Evolutionary conservation across 1,140 invertebrate genomes (phyloP), one percentile per base, ranked within the genome.

Genomic region (Eumeta japonica): DNA sequence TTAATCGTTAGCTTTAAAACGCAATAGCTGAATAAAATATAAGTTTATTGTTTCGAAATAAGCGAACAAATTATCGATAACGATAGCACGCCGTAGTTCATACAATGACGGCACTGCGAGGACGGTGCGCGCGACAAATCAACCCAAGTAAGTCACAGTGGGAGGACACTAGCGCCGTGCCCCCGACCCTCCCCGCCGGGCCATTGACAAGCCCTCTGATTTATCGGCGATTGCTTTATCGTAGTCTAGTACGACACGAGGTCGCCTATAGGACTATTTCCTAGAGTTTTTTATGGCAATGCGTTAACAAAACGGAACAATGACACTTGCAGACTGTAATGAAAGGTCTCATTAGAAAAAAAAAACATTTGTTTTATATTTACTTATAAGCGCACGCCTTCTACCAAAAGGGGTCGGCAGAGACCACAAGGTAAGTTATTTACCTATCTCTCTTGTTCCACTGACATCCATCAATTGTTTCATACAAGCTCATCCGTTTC

Each of bases 121-220:
- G 62, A 58, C 51, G 57, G 55, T 59, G 64, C 55, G 60, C 59
- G 61, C 66, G 62, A 73, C 68, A 73, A 73, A 73, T 68, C 66
- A 73, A 62, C 52, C 45, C 61, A 55, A 54, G 61, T 56, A 63
- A n/a, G n/a, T n/a, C 52, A 60, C 62, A 55, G 42, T 57, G 56
- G 65, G 38, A 39, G 38, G 38, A 39, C 37, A 39, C 28, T 62
- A 62, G 65, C 62, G 62, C 62, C 55, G 59, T 46, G 51, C 20
- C n/a, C n/a, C 20, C n/a, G n/a, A n/a, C n/a, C n/a, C n/a, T n/a
- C 20, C 20, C 5, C 20, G 20, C 20, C 20, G 5, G 5, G 20
- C 5, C 47, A 65, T 73, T 66, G 68, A 73, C 68, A 65, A 52
- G 20, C 20, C 41, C 43, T 32, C 62, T 65, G 66, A 73, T 73